Evolutionary conservation across 2,113 vertebrate genomes (phyloP), one percentile per base, ranked within the genome.

Genomic region (Lamprologus callipterus): DNA sequence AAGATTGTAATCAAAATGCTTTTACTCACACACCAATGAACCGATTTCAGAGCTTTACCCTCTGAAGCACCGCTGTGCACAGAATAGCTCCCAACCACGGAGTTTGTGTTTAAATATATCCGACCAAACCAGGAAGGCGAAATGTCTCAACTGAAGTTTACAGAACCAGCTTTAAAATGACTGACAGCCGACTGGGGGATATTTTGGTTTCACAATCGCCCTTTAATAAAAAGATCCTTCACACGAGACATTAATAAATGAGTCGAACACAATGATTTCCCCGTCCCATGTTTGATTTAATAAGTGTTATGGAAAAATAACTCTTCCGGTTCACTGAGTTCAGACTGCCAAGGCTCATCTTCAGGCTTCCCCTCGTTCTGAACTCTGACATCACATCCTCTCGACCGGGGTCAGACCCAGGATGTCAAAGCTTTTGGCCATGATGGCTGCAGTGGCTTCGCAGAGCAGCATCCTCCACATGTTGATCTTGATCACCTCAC

Each of bases 381-480:
- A 80, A 75, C 23, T 26, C 7, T 8, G 55, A 80, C 8, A 42
- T 97, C 95, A 99, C 98, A 99, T 99, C 96, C 96, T 98, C 80
- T 98, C 94, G n/a, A 99, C 98, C 0, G 98, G 97, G 55, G 96
- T 98, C 86, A 99, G 96, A 5, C 98, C 99, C 93, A 99, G 94
- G 93, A 99, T 99, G 87, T 98, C 96, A 0, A 99, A 99, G 5
- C 98, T 96, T 94, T 98, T 98, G 83, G 98, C 98, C 99, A 99
- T 99, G 91, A 99, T 2, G 0, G 94, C 89, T 6, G 99, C 98
- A 0, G 97, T 97, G 45, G 98, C 98, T 23, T 99, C 98, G 0
- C 98, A 99, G 6, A 99, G 95, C 93, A 99, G 95, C 97, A 99
- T 96, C 79, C 98, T 96, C 97, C 97, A 97, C 98, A 99, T 98